phyloP scores from a whole-genome alignment of 2,888 invertebrate genomes.

The Blomia tropicalis region DNA sequence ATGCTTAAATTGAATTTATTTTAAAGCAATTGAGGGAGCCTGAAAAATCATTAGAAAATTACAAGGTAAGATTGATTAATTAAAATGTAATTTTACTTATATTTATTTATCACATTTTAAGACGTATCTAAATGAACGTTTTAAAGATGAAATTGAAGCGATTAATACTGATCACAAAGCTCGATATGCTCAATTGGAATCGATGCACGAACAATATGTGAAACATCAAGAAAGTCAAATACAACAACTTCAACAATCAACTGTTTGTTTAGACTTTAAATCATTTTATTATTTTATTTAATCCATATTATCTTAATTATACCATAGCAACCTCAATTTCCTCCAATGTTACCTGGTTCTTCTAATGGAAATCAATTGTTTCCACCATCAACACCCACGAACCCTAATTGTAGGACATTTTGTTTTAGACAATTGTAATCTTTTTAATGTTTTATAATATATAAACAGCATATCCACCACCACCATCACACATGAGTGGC shows the following conservation, averaged over 20 bases:
- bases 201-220: conserved; percentile 88
- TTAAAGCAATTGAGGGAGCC: conserved; percentile 40
- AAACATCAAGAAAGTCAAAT: conserved; percentile 53
- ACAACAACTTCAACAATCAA: conserved; percentile 53
- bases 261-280: background rate
- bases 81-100: conserved; percentile 10
- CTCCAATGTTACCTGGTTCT: background rate
- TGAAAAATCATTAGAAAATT: conserved; percentile 34
- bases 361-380: background rate
- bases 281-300: background rate
- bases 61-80: conserved; percentile 33
- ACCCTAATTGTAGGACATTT: background rate
- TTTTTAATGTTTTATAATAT: too few relatives aligned
- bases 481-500: too few relatives aligned
- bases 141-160: conserved; percentile 57
- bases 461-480: too few relatives aligned
- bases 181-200: conserved; percentile 64
- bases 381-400: background rate
- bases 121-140: conserved; percentile 61
- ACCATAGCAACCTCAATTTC: background rate
- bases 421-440: too few relatives aligned
- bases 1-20: background rate
- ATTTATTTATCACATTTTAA: conserved; percentile 38
- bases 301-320: background rate
- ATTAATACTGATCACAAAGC: conserved; percentile 28